A percentile compares a stretch with the other conserved stretches of the same genome.
These are phyloP conservation scores for Netta rufina DNA, from an alignment of 2,797 vertebrate genomes.

Conservation along the genomic window DNA sequence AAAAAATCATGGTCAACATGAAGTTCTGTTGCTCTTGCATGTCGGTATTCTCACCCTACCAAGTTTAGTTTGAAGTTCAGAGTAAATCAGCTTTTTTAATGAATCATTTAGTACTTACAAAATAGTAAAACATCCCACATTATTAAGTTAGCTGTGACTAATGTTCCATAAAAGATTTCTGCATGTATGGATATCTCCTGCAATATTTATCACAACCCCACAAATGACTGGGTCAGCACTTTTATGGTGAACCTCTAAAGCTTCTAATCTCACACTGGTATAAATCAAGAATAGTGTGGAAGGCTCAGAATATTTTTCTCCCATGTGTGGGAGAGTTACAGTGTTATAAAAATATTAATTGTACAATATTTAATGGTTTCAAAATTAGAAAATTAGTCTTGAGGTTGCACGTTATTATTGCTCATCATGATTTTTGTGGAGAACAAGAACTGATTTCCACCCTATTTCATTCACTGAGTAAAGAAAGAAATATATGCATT, in stretches of 20 bases:
- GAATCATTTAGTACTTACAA: conserved; percentile 40
- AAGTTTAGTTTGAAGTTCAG: background rate
- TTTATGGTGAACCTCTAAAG: conserved; percentile 10
- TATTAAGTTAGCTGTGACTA: conserved; percentile 27
- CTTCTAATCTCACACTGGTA: background rate
- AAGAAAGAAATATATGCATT: background rate
- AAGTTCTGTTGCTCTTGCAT: background rate
- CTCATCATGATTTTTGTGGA: background rate
- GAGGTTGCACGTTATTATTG: background rate
- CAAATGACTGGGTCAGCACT: conserved; percentile 36
- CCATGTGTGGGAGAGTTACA: background rate
- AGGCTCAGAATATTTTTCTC: background rate
- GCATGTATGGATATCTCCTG: background rate
- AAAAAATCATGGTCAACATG: background rate
- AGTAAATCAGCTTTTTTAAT: conserved; percentile 27
- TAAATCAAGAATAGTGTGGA: conserved; percentile 26
- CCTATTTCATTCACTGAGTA: background rate
- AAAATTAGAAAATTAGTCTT: background rate
- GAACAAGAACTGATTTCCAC: background rate
- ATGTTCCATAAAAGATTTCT: conserved; percentile 16
- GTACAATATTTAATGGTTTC: background rate
- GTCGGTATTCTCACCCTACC: background rate
- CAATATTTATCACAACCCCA: conserved; percentile 36
- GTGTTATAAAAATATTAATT: conserved; percentile 5
- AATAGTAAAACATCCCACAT: conserved; percentile 33